A percentile compares a stretch with the other conserved stretches of the same genome.
Evolutionary conservation across 2,113 vertebrate genomes (phyloP).

Genomic region (Cynopterus brachyotis): DNA sequence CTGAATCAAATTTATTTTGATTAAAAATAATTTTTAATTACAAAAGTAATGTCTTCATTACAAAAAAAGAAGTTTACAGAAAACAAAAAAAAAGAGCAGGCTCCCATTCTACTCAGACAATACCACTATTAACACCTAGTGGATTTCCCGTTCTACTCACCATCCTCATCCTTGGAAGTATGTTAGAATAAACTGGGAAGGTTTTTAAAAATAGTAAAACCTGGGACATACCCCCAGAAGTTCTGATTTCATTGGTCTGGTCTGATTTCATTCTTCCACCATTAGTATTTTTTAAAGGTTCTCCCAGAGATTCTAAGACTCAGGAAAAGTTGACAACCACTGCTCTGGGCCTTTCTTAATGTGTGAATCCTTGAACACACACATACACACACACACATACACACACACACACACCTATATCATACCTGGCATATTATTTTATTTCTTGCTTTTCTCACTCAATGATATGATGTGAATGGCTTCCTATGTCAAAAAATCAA

Average conservation of each 20-base stretch:
- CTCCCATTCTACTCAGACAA: not conserved
- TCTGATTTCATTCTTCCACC: not conserved
- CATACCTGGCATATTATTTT: not conserved
- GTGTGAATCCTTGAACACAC: not conserved
- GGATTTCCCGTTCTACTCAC: not conserved
- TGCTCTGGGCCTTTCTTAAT: not conserved
- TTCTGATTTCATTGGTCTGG: not conserved
- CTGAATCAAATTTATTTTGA: not conserved
- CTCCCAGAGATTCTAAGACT: not conserved
- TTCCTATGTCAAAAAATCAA: not conserved
- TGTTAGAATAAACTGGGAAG: not conserved
- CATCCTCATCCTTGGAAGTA: not conserved
- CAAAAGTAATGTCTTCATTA: not conserved
- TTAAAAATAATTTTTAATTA: not conserved
- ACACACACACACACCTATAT: not conserved
- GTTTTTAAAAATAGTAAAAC: not conserved
- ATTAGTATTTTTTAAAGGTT: not conserved
- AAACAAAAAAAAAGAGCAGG: not conserved
- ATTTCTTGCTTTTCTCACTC: not conserved
- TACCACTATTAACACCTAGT: not conserved
- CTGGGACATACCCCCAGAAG: not conserved
- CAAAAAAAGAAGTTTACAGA: not conserved
- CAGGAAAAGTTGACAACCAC: not conserved
- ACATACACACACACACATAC: no score
- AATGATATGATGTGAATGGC: not conserved